Base-by-base conservation (phyloP, 2,113 vertebrate genomes). In the Pseudorasbora parva region DNA sequence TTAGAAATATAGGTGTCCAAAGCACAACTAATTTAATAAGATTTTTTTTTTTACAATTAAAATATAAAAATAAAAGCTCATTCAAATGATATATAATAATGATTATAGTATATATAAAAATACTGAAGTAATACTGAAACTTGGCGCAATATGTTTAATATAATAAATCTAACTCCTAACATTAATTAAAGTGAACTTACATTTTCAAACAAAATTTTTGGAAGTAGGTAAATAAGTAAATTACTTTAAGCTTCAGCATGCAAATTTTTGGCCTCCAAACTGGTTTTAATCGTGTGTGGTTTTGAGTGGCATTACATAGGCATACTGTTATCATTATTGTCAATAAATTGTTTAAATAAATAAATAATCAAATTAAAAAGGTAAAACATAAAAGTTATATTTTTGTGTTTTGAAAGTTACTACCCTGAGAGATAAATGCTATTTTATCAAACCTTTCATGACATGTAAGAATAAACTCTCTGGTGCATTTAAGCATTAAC, bases 401-500 rank as follows among this genome's bases (percentile, higher is more conserved):
- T 30, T 30, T 30, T 64, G 27, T 17, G 14, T 64, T 8, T 4
- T 3, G 30, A 19, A 19, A 37, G 3, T 66, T 9, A 66, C 30
- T 66, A 19, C 8, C 33, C 3, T 49, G 43, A n/a, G 12, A 33
- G 3, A 75, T 33, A 75, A 54, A 11, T 30, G 8, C 27, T 21
- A 56, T 54, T 75, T 17, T 56, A 21, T 5, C 72, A 33, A 75
- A 54, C 27, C 8, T 19, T 54, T 33, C 2, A 54, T 51, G 47
- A 15, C 8, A 33, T 30, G 25, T 54, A 54, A 6, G 10, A n/a
- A 30, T 57, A 43, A 71, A n/a, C 2, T n/a, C 30, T 37, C 11
- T 23, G 71, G 60, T 75, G 25, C 56, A 69, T 30, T 59, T 59
- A 81, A 80, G 27, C 71, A 79, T 62, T 57, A 81, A 25, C 41